Base-by-base conservation (phyloP, 2,888 invertebrate genomes). In the Tricholauxania praeusta region DNA sequence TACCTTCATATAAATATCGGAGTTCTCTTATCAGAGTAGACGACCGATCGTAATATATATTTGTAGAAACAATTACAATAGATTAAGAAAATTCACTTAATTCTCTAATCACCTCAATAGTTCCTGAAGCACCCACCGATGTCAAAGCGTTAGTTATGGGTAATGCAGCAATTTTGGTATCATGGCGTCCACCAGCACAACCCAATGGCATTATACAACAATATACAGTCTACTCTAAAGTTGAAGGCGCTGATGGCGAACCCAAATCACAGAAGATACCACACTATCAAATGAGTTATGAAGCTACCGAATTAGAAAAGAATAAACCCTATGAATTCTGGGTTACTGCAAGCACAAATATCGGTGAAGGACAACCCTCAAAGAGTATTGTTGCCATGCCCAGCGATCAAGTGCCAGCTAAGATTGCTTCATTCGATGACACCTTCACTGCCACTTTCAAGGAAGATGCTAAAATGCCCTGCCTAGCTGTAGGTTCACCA, bases 61-160 rank as follows among this genome's bases (percentile, higher is more conserved):
- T 28, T 28, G 0, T 3, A 28, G 28, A 28, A 28, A 4, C 28
- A 28, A 28, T 28, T 28, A 28, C 2, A 3, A 3, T 28, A 28
- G 28, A 3, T n/a, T 4, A 28, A 28, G 3, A 3, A 4, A 28
- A 28, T 2, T 3, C 28, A 28, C 28, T 28, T 39, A 39, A 10
- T 10, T 39, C 39, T 10, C 10, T 39, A 39, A 39, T 39, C 39
- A 1, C 72, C 12, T 75, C 82, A 84, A 39, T 84, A 97, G 97
- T 95, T 75, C 98, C 98, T 53, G 97, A 96, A 88, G 93, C 96
- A 12, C 98, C 98, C 60, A 93, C 95, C 74, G 95, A 96, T 70
- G 94, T 98, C 7, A 98, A 98, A 88, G 96, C 97, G 17, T 88
- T 97, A 55, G 96, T 97, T 14, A 96, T 96, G 93, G 96, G 96